Percentiles rank a stretch among this genome's conserved stretches.
Conservation (phyloP, 2,888 invertebrate species). For the Drosophila anomalata region DNA sequence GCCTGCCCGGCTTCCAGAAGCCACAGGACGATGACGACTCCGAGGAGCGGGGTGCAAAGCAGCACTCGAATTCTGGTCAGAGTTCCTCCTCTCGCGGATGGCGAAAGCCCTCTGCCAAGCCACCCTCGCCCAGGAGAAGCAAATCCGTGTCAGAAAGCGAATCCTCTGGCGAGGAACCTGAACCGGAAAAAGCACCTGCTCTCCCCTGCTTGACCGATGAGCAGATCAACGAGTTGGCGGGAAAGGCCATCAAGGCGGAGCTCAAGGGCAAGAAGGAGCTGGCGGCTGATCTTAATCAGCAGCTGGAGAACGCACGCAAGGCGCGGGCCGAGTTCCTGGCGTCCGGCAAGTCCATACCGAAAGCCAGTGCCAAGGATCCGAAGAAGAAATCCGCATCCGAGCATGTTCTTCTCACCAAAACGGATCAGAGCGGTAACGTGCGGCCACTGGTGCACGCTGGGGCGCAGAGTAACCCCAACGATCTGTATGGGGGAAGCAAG, state of each 20-base stretch:
- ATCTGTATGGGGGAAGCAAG: constrained; percentile 54
- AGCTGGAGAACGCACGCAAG: constrained; percentile 89
- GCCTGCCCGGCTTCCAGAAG: constrained; percentile 87
- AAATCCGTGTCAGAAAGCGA: constrained; percentile 18
- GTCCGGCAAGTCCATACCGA: constrained; percentile 21
- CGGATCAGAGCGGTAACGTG: constrained; percentile 88
- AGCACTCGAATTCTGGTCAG: background rate
- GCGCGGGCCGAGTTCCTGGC: constrained; percentile 70
- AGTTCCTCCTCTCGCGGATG: constrained; percentile 28
- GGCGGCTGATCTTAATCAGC: constrained; percentile 88
- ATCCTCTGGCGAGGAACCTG: constrained; percentile 5
- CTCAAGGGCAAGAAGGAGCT: constrained; percentile 92
- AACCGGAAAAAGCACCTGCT: background rate
- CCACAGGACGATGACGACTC: constrained; percentile 82
- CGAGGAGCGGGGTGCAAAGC: constrained; percentile 17
- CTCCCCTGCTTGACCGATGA: constrained; percentile 87
- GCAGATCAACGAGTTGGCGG: constrained; percentile 95
- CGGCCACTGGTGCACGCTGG: constrained; percentile 86
- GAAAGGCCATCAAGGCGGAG: constrained; percentile 97
- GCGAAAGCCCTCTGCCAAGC: constrained; percentile 36
- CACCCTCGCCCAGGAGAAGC: constrained; percentile 2
- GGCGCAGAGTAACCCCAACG: constrained; percentile 3
- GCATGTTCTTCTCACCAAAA: constrained; percentile 88
- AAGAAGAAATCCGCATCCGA: constrained; percentile 16
- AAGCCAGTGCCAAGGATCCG: background rate